A percentile compares a stretch with the other conserved stretches of the same genome.
phyloP scores from a whole-genome alignment of 1,140 invertebrate genomes.

The Heliothis subflexa region DNA sequence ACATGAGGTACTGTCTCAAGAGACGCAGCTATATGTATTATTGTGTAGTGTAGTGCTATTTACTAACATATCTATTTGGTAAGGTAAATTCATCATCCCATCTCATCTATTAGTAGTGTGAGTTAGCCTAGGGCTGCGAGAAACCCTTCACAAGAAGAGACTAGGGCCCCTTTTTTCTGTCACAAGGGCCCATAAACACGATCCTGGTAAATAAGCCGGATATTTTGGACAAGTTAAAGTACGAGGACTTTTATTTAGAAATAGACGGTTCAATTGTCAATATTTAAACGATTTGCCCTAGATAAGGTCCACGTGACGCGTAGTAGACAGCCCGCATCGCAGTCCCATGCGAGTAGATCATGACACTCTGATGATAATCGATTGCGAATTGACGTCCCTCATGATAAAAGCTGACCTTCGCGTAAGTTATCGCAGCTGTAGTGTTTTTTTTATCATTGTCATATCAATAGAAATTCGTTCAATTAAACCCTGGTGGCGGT shows the following conservation, averaged over 20 bases:
- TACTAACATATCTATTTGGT: no score
- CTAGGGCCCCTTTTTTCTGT: no score
- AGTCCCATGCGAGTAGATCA: slow-evolving; percentile 17
- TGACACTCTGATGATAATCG: slow-evolving; percentile 26
- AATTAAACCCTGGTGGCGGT: neutral
- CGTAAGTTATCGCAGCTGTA: slow-evolving; percentile 2
- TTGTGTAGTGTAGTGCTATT: no score
- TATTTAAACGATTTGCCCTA: slow-evolving; percentile 39
- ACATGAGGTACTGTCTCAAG: no score
- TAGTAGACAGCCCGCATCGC: neutral
- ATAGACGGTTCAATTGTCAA: neutral
- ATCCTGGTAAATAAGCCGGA: no score
- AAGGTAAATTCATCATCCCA: no score
- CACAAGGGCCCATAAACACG: no score
- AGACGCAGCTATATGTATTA: no score
- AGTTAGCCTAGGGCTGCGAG: no score
- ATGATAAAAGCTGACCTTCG: slow-evolving; percentile 17
- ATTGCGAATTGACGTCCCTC: slow-evolving; percentile 25
- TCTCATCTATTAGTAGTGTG: no score
- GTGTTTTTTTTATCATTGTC: slow-evolving; percentile 11
- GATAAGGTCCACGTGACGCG: slow-evolving; percentile 21
- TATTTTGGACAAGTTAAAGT: neutral
- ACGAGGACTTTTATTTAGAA: neutral
- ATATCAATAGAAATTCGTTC: neutral
- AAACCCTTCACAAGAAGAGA: no score